A percentile compares a stretch with the other conserved stretches of the same genome.
phyloP scores from a whole-genome alignment of 2,888 invertebrate genomes.

The Rhodophaea formosa region DNA sequence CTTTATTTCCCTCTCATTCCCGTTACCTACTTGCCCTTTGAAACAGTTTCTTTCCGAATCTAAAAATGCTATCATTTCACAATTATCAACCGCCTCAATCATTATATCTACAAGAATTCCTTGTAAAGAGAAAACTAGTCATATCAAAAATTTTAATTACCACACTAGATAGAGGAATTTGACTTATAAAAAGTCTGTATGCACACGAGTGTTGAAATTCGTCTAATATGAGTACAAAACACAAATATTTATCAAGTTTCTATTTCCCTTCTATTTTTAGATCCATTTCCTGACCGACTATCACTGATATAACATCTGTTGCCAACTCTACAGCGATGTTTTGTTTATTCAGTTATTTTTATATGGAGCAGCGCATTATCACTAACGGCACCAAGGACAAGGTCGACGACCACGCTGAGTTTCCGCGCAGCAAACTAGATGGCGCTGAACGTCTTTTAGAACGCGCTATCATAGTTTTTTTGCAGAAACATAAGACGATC shows the following conservation, averaged over 20 bases:
- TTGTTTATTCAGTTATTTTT: slow-evolving; percentile 13
- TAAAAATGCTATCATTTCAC: too few relatives aligned
- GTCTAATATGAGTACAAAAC: background rate
- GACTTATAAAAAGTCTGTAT: too few relatives aligned
- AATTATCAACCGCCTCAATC: too few relatives aligned
- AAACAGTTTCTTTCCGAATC: too few relatives aligned
- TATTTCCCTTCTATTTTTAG: background rate
- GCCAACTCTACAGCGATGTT: slow-evolving; percentile 1
- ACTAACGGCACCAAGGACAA: slow-evolving; percentile 47
- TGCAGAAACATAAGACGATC: slow-evolving; percentile 8
- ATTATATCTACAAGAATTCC: too few relatives aligned
- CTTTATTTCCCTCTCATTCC: too few relatives aligned
- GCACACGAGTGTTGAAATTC: too few relatives aligned
- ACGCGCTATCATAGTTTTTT: slow-evolving; percentile 36
- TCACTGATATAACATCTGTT: slow-evolving; percentile 8
- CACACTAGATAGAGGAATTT: too few relatives aligned
- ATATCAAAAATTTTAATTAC: too few relatives aligned
- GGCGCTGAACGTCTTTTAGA: slow-evolving; percentile 35
- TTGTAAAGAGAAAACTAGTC: too few relatives aligned
- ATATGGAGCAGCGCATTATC: slow-evolving; percentile 8
- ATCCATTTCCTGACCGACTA: background rate
- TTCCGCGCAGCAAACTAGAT: slow-evolving; percentile 36
- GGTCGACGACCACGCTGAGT: slow-evolving; percentile 31
- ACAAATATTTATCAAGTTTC: background rate
- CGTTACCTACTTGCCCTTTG: too few relatives aligned